Base-by-base conservation (phyloP, 2,113 vertebrate species). In the Anas platyrhynchos region DNA sequence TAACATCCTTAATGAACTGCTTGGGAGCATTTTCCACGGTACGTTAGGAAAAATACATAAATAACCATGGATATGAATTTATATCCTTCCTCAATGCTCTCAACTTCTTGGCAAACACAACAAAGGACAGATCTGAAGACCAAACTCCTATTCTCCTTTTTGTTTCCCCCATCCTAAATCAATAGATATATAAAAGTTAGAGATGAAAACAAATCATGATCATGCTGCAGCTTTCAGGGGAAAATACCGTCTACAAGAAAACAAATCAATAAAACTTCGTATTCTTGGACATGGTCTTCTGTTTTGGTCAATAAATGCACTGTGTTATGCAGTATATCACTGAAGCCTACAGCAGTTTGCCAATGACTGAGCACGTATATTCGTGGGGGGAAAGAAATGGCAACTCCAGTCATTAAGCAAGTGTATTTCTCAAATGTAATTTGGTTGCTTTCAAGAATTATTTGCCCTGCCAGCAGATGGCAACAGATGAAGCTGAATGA, bases 191-290 rank as follows among this genome's bases (percentile, higher is more conserved):
- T 87, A 96, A 94, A 90, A 87, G 94, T 90, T 86, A 62, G 74
- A 89, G 88, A 97, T 93, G 78, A 87, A 96, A 96, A 96, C 95
- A 96, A 97, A 96, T 84, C 96, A 96, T 90, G 95, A 88, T 83
- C 89, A 79, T 36, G 76, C 85, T 69, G 73, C 67, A 91, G 92
- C 77, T 83, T 95, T 83, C 81, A 72, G 84, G 91, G 93, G 71
- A 88, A 93, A 93, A 91, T 63, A 86, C 91, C 3, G 0, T 62
- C 94, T 89, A 97, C 95, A 96, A 93, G 97, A 88, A 97, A 97
- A 96, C 94, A 96, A 97, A 97, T 97, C 97, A 91, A 97, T 97
- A 96, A 78, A 87, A 63, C 90, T 92, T 52, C 4, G 22, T 93
- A 86, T 89, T 96, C 91, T 85, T 94, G 93, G 96, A 69, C 91